A percentile compares a stretch with the other conserved stretches of the same genome.
phyloP scores from a whole-genome alignment of 2,797 vertebrate genomes.

The Molothrus ater region DNA sequence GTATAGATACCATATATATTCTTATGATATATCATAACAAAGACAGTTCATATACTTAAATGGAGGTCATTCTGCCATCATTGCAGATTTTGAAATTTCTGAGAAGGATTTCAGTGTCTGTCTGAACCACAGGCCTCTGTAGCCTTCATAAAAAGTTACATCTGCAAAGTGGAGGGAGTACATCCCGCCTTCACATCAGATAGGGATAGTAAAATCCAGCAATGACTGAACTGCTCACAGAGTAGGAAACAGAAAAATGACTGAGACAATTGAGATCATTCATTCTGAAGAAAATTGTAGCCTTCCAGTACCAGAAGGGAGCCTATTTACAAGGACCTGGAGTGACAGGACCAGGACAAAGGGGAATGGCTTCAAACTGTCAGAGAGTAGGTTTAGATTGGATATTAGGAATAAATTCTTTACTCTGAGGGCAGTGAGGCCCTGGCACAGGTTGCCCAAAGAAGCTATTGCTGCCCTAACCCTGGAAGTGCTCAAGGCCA shows the following conservation, averaged over 20 bases:
- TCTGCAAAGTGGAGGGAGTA: rapidly evolving
- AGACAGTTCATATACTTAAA: neutral
- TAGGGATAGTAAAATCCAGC: neutral
- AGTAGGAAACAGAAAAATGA: neutral
- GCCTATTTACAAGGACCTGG: neutral
- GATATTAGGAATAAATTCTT: neutral
- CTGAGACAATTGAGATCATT: neutral
- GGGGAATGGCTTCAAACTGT: neutral
- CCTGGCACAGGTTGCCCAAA: neutral
- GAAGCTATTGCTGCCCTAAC: neutral
- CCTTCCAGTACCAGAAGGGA: neutral
- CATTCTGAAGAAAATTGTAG: neutral
- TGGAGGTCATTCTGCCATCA: neutral
- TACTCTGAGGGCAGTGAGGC: rapidly evolving
- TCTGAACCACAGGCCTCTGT: neutral
- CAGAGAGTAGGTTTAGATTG: neutral
- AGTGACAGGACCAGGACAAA: neutral
- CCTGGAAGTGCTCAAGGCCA: neutral
- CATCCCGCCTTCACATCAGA: neutral
- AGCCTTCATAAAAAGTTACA: neutral
- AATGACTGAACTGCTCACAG: neutral
- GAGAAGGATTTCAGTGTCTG: neutral
- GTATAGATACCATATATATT: neutral
- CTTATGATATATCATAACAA: neutral
- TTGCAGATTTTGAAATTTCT: neutral